Evolutionary conservation across 2,797 vertebrate species (phyloP), one percentile per base, ranked within the genome.

Genomic region (Sphenopsis melanotis): DNA sequence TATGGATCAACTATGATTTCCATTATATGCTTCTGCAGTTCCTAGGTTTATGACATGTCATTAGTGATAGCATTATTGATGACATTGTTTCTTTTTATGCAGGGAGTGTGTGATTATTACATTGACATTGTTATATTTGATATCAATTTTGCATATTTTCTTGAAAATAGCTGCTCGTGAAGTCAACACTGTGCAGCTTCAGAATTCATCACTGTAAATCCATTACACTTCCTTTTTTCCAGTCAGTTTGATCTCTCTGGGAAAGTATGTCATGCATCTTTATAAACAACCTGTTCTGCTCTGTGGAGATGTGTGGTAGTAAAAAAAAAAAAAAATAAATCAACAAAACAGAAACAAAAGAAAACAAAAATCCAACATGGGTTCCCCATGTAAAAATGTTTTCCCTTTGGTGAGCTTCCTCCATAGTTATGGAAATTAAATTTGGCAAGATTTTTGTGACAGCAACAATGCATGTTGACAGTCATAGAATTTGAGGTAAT

Each of bases 371-470:
- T 75, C 19, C 60, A 68, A 74, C 57, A 85, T 55, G 53, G 60
- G 56, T 91, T 90, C 36, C 42, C 34, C 44, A 15, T 41, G 12
- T 72, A 83, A 91, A 94, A 78, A 75, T 68, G 15, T 56, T 93
- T 95, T 94, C 81, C 71, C 49, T 2, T 93, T 83, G 75, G 81
- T 94, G 61, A 91, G 56, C n/a, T 81, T 87, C 64, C 65, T 85
- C 69, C 72, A 75, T 56, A 89, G 87, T 59, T 56, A 93, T 71
- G 76, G 39, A 94, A 87, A 95, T 92, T 37, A 90, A 91, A 86
- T 94, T 94, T 95, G 91, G 91, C 89, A 92, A 90, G 69, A 55
- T 49, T 95, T 94, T 94, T 89, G 78, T 88, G 82, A 92, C 87
- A 89, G 72, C 69, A 81, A 65, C 84, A 92, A 83, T 92, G 47